Evolutionary conservation across 2,797 vertebrate species (phyloP), one percentile per base, ranked within the genome.

Genomic region (Melanotaenia boesemani): DNA sequence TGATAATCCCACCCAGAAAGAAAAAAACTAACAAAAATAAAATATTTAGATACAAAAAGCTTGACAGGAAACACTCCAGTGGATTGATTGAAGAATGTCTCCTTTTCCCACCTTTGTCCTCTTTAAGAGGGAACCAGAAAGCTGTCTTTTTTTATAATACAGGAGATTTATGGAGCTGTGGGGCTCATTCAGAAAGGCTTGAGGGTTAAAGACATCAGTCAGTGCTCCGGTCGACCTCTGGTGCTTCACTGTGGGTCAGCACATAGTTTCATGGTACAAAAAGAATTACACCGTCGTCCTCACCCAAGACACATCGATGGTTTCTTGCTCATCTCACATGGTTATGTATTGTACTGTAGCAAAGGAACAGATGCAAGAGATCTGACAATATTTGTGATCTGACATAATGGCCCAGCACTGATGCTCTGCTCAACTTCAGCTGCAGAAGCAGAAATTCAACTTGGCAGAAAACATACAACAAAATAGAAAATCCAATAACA

Each of bases 401-500:
- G 22, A 56, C 41, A 63, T 54, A 62, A 65, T 1, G 22, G 12
- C 52, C 30, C 37, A 4, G 61, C 26, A 16, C 34, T 9, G 58
- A 75, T 18, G 44, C 24, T 54, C 46, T 50, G 50, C 64, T 70
- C 46, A 34, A 57, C 50, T 67, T 81, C 69, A 68, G 54, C 68
- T 37, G 56, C 54, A 18, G 0, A 18, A 46, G 11, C 16, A 32
- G 44, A 83, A 65, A 72, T 69, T 64, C 59, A 56, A 64, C 79
- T 76, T 80, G 83, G 73, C 80, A 86, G 64, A 68, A 83, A 76
- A 82, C 76, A 50, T 37, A 28, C 57, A 75, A 59, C 55, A 63
- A 76, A 74, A 85, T 58, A 63, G 61, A 74, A 88, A 82, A 86
- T 84, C 76, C 77, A 79, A 82, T 85, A 70, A 76, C 56, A 74